Evolutionary conservation across 2,113 vertebrate species (phyloP).

Genomic region (Uria aalge): DNA sequence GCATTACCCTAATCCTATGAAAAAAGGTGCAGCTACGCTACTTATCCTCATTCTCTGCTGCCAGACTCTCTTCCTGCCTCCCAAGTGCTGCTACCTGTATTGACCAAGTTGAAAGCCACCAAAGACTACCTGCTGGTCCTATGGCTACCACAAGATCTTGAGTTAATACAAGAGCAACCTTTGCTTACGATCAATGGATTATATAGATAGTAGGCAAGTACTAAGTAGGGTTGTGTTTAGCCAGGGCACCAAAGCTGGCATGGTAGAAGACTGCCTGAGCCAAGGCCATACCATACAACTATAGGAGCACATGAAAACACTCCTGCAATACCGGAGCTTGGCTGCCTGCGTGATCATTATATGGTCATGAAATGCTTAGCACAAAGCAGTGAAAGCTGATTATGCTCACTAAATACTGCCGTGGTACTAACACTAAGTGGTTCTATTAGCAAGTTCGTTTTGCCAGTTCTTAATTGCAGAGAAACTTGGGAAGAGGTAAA

Average conservation of each 20-base stretch:
- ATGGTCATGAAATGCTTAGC: not conserved
- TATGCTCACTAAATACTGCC: not conserved
- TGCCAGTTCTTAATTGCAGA: conserved; percentile 41
- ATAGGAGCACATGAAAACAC: not conserved
- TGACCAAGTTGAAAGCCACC: not conserved
- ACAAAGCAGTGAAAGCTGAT: not conserved
- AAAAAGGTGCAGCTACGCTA: not conserved
- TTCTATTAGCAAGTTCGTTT: not conserved
- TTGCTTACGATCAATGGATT: not conserved
- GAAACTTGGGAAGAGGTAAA: conserved; percentile 14
- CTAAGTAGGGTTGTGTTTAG: not conserved
- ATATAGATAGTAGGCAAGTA: not conserved
- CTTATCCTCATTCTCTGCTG: not conserved
- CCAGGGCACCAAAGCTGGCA: not conserved
- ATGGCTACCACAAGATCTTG: not conserved
- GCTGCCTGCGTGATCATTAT: not conserved
- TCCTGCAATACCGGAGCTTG: not conserved
- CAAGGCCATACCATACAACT: not conserved
- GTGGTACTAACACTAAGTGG: not conserved
- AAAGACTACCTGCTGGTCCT: not conserved
- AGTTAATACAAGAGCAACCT: not conserved
- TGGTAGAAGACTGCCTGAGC: not conserved
- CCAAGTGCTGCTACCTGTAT: not conserved
- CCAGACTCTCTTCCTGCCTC: not conserved
- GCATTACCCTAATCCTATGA: accelerated